phyloP scores from a whole-genome alignment of 2,888 invertebrate genomes.

The Trachelus tabidus region DNA sequence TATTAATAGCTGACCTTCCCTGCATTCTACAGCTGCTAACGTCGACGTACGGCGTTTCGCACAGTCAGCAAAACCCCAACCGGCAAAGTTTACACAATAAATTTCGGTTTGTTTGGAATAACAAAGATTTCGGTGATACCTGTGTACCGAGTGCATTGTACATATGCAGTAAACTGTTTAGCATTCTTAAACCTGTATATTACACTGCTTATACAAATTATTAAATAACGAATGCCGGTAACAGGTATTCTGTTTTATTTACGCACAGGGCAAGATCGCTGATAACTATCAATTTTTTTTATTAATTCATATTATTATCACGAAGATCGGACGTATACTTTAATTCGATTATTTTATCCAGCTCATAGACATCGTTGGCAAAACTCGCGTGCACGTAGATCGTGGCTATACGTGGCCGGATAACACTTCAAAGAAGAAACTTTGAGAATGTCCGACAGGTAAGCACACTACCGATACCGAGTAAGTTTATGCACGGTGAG shows the following conservation, averaged over 20 bases:
- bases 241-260: no score
- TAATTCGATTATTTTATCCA: not conserved
- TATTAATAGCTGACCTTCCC: constrained; percentile 46
- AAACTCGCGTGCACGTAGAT: not conserved
- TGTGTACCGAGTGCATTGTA: not conserved
- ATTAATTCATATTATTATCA: not conserved
- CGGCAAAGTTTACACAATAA: constrained; percentile 3
- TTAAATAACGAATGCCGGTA: no score
- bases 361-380: not conserved
- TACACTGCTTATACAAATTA: not conserved
- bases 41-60: constrained; percentile 7
- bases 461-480: not conserved
- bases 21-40: constrained; percentile 21
- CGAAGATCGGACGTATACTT: not conserved
- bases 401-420: not conserved
- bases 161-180: not conserved
- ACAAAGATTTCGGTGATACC: not conserved
- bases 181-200: not conserved
- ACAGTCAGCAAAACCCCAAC: constrained; percentile 14
- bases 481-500: not conserved
- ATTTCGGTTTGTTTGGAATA: not conserved
- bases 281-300: no score
- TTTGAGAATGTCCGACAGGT: not conserved
- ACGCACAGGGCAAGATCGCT: no score
- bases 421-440: not conserved